A percentile compares a stretch with the other conserved stretches of the same genome.
Evolutionary conservation across 1,140 invertebrate genomes (phyloP).

Genomic region (Drosophila ogumai): DNA sequence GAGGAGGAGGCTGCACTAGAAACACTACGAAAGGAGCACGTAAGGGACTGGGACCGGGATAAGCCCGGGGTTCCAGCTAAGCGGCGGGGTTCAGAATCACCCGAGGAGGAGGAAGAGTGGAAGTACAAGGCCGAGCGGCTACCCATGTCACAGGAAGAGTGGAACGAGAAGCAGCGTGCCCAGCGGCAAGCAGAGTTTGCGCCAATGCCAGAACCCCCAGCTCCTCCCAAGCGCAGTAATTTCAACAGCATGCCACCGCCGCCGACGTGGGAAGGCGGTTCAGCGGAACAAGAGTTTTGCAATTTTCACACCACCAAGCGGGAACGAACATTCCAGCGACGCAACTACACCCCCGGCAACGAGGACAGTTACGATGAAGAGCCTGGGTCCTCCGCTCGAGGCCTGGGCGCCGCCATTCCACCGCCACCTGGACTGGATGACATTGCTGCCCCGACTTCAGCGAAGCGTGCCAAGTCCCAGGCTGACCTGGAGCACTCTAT

Average conservation of each 20-base stretch:
- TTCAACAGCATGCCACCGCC: conserved; percentile 72
- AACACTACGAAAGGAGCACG: conserved; percentile 86
- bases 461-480: conserved; percentile 54
- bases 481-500: conserved; percentile 88
- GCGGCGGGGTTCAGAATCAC: conserved; percentile 51
- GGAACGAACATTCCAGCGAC: conserved; percentile 63
- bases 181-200: conserved; percentile 90
- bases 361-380: conserved; percentile 46
- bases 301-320: conserved; percentile 64
- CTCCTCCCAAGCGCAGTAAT: conserved; percentile 60
- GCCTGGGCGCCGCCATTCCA: conserved; percentile 86
- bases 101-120: conserved; percentile 70
- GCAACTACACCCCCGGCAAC: conserved; percentile 47
- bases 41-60: conserved; percentile 90
- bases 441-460: conserved; percentile 84
- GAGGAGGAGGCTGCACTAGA: conserved; percentile 84
- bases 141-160: conserved; percentile 91
- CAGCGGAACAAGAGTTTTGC: conserved; percentile 44
- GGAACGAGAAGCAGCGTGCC: conserved; percentile 90
- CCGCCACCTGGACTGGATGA: conserved; percentile 88
- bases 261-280: conserved; percentile 6
- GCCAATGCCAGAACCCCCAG: conserved; percentile 81
- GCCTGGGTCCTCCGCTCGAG: conserved; percentile 19
- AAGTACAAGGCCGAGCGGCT: conserved; percentile 86
- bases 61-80: conserved; percentile 83